Evolutionary conservation across 2,113 vertebrate genomes (phyloP), one percentile per base, ranked within the genome.

Genomic region (Nothobranchius kuhntae): DNA sequence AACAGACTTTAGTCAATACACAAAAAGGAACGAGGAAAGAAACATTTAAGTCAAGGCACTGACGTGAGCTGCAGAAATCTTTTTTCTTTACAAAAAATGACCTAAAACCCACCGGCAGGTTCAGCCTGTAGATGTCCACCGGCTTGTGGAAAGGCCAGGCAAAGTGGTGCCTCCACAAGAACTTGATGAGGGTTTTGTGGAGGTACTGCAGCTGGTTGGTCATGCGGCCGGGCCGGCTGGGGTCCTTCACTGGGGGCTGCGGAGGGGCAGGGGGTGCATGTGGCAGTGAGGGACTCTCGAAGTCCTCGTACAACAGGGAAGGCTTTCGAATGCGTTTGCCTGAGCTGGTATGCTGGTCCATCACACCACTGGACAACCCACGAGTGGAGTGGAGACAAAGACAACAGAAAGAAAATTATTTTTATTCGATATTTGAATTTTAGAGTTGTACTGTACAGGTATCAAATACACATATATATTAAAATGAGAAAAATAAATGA

Each of bases 151-250:
- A 98, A 0, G 96, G 96, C 96, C 96, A 98, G 0, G 96, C 95
- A 7, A 98, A 98, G 80, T 98, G 95, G 50, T 98, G 96, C 44
- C 96, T 95, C 96, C 95, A 98, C 11, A 98, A 86, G 1, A 90
- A 95, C 73, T 97, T 97, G 84, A 95, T 93, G 62, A 98, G 90
- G 71, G 94, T 94, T 62, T 94, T 97, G 89, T 96, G 95, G 63
- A 98, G 94, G 65, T 94, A 98, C 78, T 96, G 96, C 17, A 98
- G 91, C 84, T 98, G 96, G 85, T 98, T 98, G 65, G 96, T 98
- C 58, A 94, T 79, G 44, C 95, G 88, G 35, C 95, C 94, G 0
- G 90, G 93, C 0, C 95, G 94, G 61, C 87, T 93, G 6, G 95
- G 92, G 45, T 97, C 96, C 51, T 91, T 94, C 15, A 96, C 93